Percentiles rank a stretch among this genome's conserved stretches.
Evolutionary conservation across 2,888 invertebrate species (phyloP).

Genomic region (Cloeon dipterum): DNA sequence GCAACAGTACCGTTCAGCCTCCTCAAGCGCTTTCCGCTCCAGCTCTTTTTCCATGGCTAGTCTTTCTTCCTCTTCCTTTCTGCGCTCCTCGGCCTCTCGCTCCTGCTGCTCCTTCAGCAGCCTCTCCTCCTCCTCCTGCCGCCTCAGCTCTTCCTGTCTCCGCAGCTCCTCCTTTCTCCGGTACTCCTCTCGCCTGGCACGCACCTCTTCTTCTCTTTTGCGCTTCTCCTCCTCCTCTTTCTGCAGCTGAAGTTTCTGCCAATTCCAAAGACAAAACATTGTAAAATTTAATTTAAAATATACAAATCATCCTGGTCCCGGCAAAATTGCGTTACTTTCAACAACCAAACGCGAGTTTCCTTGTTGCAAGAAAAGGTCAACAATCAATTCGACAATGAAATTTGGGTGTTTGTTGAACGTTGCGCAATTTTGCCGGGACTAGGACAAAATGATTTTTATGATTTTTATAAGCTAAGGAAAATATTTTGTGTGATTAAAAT

Average conservation of each 20-base stretch:
- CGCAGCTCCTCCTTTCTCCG: no score
- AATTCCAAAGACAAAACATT: constrained; percentile 3
- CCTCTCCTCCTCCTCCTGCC: constrained; percentile 56
- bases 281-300: no score
- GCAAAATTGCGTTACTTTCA: no score
- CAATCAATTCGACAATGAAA: no score
- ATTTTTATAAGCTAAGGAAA: no score
- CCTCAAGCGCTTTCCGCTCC: constrained; percentile 58
- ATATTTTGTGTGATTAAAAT: no score
- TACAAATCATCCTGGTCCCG: no score
- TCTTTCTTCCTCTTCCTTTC: constrained; percentile 37
- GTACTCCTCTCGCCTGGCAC: constrained; percentile 70
- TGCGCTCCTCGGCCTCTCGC: constrained; percentile 49
- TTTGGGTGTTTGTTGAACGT: no score
- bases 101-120: constrained; percentile 33
- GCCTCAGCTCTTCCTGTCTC: constrained; percentile 42
- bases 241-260: background rate
- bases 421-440: no score
- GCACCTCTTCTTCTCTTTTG: constrained; percentile 40
- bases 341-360: no score
- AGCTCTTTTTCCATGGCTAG: constrained; percentile 50
- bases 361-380: no score
- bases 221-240: constrained; percentile 38
- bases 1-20: constrained; percentile 43
- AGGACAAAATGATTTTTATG: no score